Conservation (phyloP, 2,113 vertebrate genomes). For the Myrmecophaga tridactyla region DNA sequence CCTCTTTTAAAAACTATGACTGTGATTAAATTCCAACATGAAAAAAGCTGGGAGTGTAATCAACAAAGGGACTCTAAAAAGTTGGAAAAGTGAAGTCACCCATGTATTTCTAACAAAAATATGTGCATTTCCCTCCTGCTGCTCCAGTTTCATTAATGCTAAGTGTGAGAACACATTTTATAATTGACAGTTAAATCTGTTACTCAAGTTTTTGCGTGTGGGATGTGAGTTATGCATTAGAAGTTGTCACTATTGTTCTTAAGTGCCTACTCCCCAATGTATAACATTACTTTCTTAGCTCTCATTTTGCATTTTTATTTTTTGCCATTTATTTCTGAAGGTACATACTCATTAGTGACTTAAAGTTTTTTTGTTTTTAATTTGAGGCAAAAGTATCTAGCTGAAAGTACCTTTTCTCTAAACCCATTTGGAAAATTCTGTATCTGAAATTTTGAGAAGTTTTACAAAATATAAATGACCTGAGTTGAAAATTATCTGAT, state of each 20-base stretch:
- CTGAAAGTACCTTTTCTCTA: conserved; percentile 26
- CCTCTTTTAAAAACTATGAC: not conserved
- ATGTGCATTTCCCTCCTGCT: not conserved
- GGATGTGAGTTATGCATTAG: not conserved
- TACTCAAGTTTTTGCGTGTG: not conserved
- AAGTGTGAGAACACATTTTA: conserved; percentile 38
- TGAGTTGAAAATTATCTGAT: not conserved
- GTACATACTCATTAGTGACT: conserved; percentile 38
- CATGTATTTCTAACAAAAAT: conserved; percentile 26
- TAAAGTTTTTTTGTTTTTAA: not conserved
- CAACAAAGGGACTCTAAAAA: conserved; percentile 24
- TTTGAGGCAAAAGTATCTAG: not conserved
- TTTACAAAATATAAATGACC: not conserved
- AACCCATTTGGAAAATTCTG: not conserved
- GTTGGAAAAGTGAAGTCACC: conserved; percentile 31
- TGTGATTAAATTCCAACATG: conserved; percentile 23
- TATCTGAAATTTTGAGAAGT: conserved; percentile 15
- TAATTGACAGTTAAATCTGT: conserved; percentile 10
- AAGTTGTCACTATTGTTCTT: conserved; percentile 51
- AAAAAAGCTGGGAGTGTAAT: conserved; percentile 33
- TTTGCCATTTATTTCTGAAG: conserved; percentile 50
- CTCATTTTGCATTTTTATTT: conserved; percentile 44
- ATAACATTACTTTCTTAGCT: not conserved
- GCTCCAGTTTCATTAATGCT: conserved; percentile 38
- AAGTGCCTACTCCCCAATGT: not conserved